These are phyloP conservation scores for Callipepla squamata DNA, from an alignment of 2,113 vertebrate genomes.

Conservation along the genomic window DNA sequence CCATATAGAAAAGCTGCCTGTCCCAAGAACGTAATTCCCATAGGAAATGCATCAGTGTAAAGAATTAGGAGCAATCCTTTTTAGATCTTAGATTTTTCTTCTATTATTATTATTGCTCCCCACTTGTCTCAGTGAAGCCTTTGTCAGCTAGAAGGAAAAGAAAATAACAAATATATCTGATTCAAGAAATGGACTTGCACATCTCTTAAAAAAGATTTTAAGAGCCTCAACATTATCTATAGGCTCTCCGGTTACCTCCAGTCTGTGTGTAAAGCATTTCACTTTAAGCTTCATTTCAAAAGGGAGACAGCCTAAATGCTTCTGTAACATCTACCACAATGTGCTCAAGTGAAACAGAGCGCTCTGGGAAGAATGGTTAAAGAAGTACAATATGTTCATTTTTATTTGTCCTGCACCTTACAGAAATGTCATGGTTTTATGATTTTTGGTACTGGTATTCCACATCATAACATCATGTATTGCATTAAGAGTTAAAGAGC, in stretches of 20 bases:
- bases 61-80: not conserved
- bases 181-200: not conserved
- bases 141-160: not conserved
- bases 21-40: not conserved
- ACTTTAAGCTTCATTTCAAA: not conserved
- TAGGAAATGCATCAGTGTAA: not conserved
- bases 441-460: too few species aligned
- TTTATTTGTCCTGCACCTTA: not conserved
- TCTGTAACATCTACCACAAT: not conserved
- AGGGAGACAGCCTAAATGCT: not conserved
- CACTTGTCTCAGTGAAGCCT: not conserved
- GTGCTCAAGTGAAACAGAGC: not conserved
- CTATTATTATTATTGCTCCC: not conserved
- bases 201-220: not conserved
- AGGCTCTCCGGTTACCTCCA: not conserved
- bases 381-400: fast-evolving
- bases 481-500: too few species aligned
- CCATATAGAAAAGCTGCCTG: not conserved
- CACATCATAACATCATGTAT: too few species aligned
- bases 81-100: not conserved
- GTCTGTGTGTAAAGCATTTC: not conserved
- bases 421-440: too few species aligned
- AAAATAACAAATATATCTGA: not conserved
- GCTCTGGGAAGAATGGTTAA: not conserved
- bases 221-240: not conserved